Conservation (phyloP, 2,113 vertebrate species). For the Bujurquina vittata region DNA sequence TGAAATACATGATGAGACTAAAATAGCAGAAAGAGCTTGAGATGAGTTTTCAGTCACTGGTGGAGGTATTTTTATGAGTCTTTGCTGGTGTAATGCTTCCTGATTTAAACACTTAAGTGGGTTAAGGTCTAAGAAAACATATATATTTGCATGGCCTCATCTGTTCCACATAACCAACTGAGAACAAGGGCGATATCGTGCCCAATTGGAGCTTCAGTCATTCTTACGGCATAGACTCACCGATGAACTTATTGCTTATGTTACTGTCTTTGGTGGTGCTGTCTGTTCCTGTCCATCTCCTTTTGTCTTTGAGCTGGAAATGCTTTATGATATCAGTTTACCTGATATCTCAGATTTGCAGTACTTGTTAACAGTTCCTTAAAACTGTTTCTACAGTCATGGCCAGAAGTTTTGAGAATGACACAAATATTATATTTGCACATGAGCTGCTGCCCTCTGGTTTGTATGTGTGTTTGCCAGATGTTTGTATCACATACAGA, state of each 20-base stretch:
- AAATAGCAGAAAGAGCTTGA: slow-evolving; percentile 21
- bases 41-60: not conserved
- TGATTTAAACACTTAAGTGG: not conserved
- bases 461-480: too few relatives aligned
- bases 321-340: slow-evolving; percentile 49
- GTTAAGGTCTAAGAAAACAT: not conserved
- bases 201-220: slow-evolving; percentile 26
- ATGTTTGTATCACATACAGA: too few relatives aligned
- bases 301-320: slow-evolving; percentile 52
- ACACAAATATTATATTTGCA: too few relatives aligned
- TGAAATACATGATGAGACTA: slow-evolving; percentile 13
- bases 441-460: too few relatives aligned
- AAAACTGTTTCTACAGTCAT: too few relatives aligned
- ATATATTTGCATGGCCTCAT: not conserved
- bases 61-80: not conserved
- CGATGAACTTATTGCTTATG: slow-evolving; percentile 14
- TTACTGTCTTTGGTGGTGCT: not conserved
- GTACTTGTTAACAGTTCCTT: not conserved
- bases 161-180: not conserved
- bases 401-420: too few relatives aligned
- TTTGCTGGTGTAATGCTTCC: not conserved
- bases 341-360: slow-evolving; percentile 57
- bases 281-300: slow-evolving; percentile 6
- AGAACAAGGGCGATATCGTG: slow-evolving; percentile 27
- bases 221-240: not conserved